Base-by-base conservation (phyloP, 2,797 vertebrate species). In the Neopelma chrysocephalum region DNA sequence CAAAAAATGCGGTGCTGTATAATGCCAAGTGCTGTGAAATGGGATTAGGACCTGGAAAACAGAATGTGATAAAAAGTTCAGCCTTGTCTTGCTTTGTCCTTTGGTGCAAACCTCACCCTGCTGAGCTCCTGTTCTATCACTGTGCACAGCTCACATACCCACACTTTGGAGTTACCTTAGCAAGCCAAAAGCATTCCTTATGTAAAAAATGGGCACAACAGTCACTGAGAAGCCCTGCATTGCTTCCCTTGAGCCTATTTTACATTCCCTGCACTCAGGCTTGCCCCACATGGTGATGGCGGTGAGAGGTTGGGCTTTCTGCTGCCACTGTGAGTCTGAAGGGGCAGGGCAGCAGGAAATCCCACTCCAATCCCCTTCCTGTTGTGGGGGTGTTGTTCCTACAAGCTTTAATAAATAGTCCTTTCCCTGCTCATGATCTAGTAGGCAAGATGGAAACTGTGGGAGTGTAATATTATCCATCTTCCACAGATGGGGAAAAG, bases 221-320 rank as follows among this genome's bases (percentile, higher is more conserved):
- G 19, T 4, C 15, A 3, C 17, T 13, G 45, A 31, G 78, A 57
- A 84, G 43, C 40, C 26, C 23, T 40, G 11, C 8, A 8, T 29
- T 1, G 2, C 19, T 77, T 56, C 17, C 10, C 23, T 23, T 1
- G 0, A 26, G 17, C 11, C 3, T 29, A 0, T 56, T 77, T 56
- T 40, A 12, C 2, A 0, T 20, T 53, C 40, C 22, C 32, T 42
- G 34, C 1, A 1, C 7, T 6, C 14, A 3, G 2, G 13, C 6
- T 9, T 54, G 70, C 26, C 75, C 62, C 42, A 9, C 0, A 0
- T 2, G 53, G 29, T 0, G 2, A 8, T 10, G 62, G 34, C 3
- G 11, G 18, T 0, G 4, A 31, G 34, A 31, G 43, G 26, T 54
- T 3, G 0, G 0, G 0, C 32, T 62, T 11, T 29, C 47, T 31